Evolutionary conservation across 2,888 invertebrate genomes (phyloP), one percentile per base, ranked within the genome.

Genomic region (Galerucella pusilla): DNA sequence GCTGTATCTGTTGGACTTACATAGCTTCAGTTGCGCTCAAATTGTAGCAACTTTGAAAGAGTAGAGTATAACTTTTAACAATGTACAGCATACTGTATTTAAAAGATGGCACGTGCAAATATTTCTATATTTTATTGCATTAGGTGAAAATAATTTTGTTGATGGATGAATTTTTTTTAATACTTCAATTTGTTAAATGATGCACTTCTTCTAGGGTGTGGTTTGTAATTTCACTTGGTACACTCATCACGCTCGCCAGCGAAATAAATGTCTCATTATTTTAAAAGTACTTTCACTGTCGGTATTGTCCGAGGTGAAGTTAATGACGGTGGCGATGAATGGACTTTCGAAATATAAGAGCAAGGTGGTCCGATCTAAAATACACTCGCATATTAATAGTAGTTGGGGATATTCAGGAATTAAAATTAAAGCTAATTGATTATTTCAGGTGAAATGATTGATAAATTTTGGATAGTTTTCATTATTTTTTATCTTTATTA

Each of bases 281-380:
- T 42, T 2, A 61, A 61, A 61, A 35, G 35, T 28, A 61, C 61
- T 61, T 35, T 61, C 61, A 61, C 61, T 35, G 35, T 61, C 61
- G 28, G 6, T 61, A 35, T 61, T 9, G 28, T 28, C 35, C 7
- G 14, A 35, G 14, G 28, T 11, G 35, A 14, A 6, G 61, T n/a
- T 14, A n/a, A 14, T 61, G 59, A 59, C 2, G 20, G 11, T 2
- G 59, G 59, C 10, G 59, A 20, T 59, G n/a, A 59, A 59, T 16
- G 11, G 59, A 61, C 35, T 28, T 61, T 20, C 2, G 16, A 57
- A 16, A 10, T 57, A 9, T 1, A 57, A 20, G 57, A 54, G 54
- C 54, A n/a, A 52, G 52, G 6, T 52, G 52, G 52, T 52, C 52
- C 14, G 14, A 14, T 52, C 6, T n/a, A 52, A n/a, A 52, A 52